Evolutionary conservation across 1,140 invertebrate species (phyloP).

Genomic region (Trichomalopsis sarcophagae): DNA sequence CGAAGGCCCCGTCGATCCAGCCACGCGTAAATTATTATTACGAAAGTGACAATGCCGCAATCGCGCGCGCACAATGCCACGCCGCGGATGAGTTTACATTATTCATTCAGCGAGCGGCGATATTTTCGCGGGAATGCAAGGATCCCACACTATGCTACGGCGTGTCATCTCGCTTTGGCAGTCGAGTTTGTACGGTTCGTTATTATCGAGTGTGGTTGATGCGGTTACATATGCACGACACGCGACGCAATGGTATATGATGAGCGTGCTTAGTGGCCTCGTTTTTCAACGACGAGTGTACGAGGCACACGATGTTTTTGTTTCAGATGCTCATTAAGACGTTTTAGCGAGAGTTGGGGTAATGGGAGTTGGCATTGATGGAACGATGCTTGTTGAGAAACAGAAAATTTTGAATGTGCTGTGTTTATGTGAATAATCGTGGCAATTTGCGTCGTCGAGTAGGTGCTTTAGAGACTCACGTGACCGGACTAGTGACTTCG

Average conservation of each 20-base stretch:
- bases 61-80: slow-evolving; percentile 33
- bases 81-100: slow-evolving; percentile 45
- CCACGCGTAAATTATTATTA: slow-evolving; percentile 52
- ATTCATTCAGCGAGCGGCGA: slow-evolving; percentile 38
- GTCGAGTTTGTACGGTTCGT: not conserved
- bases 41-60: slow-evolving; percentile 51
- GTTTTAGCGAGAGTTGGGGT: not conserved
- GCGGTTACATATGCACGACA: slow-evolving; percentile 45
- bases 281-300: slow-evolving; percentile 61
- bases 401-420: not conserved
- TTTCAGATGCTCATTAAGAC: not conserved
- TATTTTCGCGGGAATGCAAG: slow-evolving; percentile 23
- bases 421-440: not conserved
- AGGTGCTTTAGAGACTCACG: not conserved
- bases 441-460: not conserved
- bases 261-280: slow-evolving; percentile 52
- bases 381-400: not conserved
- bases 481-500: not conserved
- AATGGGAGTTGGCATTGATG: not conserved
- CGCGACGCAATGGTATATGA: slow-evolving; percentile 9
- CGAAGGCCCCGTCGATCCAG: slow-evolving; percentile 42
- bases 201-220: not conserved
- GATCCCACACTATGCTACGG: not conserved
- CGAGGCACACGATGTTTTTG: not conserved
- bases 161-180: slow-evolving; percentile 12